Evolutionary conservation across 2,113 vertebrate species (phyloP).

Genomic region (mouse (Mus musculus)): DNA sequence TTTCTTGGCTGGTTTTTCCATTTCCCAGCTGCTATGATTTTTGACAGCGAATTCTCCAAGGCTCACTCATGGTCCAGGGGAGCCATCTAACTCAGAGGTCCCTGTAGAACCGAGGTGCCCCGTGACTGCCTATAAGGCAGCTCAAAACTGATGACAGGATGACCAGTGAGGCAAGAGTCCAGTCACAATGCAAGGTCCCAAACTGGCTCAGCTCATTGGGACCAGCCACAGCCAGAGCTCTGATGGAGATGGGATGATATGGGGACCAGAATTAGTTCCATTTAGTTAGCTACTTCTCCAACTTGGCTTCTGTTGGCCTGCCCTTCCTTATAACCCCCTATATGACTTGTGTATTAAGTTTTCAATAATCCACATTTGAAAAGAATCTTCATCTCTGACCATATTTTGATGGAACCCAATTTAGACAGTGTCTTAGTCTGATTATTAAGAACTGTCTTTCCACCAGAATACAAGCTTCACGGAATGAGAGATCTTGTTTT

Average conservation of each 20-base stretch:
- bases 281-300: neutral
- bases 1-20: neutral
- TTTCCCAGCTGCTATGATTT: neutral
- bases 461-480: neutral
- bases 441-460: neutral
- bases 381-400: neutral
- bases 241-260: neutral
- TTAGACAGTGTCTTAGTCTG: neutral
- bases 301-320: rapidly evolving
- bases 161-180: neutral
- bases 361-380: neutral
- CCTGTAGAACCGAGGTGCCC: neutral
- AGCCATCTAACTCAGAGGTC: neutral
- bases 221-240: neutral
- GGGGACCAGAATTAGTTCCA: neutral
- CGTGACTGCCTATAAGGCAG: rapidly evolving
- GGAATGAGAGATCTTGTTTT: neutral
- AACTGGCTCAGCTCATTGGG: neutral
- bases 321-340: rapidly evolving
- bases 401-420: neutral
- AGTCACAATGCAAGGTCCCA: neutral
- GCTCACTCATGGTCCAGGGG: neutral
- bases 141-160: neutral
- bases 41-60: neutral
- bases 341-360: neutral